phyloP scores from a whole-genome alignment of 2,888 invertebrate species.

The Charanyca ferruginea region DNA sequence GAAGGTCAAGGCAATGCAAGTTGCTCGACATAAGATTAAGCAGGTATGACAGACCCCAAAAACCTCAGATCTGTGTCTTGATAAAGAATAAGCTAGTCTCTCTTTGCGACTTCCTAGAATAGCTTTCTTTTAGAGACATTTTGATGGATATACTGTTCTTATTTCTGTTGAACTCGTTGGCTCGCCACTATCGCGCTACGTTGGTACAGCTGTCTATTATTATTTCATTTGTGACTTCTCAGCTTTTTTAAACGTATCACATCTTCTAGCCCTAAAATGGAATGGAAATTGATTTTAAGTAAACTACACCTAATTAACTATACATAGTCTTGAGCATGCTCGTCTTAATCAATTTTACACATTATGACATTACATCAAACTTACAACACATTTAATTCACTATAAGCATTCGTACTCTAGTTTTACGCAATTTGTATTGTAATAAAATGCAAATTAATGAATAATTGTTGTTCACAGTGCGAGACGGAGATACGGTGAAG shows the following conservation, averaged over 20 bases:
- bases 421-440: conserved; percentile 62
- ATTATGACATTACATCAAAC: conserved; percentile 53
- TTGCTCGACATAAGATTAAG: conserved; percentile 47
- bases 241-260: conserved; percentile 8
- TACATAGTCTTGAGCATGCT: conserved; percentile 28
- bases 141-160: conserved; percentile 59
- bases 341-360: conserved; percentile 41
- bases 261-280: background rate
- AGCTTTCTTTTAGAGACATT: conserved; percentile 64
- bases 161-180: conserved; percentile 50
- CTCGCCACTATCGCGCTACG: conserved; percentile 28
- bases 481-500: conserved; percentile 99
- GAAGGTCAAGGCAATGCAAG: conserved; percentile 56
- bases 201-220: too few relatives aligned
- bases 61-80: conserved; percentile 51
- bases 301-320: background rate
- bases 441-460: conserved; percentile 65
- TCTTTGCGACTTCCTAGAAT: conserved; percentile 55
- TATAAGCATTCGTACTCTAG: conserved; percentile 51
- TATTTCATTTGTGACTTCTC: conserved; percentile 27
- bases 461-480: conserved; percentile 92
- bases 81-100: conserved; percentile 53
- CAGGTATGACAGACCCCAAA: conserved; percentile 38
- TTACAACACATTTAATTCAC: conserved; percentile 62
- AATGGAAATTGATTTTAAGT: background rate